phyloP scores from a whole-genome alignment of 2,797 vertebrate species.

The Microctenopoma steveboyesi region DNA sequence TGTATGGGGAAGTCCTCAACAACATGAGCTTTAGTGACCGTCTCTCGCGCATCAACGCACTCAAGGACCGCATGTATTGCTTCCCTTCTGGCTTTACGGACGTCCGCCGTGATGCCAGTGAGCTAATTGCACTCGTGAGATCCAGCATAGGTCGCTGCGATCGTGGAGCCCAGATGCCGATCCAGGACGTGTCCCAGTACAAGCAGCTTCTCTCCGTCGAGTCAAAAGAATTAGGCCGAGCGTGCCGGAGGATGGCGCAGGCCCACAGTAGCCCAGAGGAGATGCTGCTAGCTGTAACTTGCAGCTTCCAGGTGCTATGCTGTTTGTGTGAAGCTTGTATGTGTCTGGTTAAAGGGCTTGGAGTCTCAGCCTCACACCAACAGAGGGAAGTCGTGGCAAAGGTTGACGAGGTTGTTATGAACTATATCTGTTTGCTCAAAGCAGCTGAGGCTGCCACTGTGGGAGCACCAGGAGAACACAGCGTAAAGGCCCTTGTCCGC shows the following conservation, averaged over 20 bases:
- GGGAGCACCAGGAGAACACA: constrained; percentile 89
- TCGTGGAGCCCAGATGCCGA: constrained; percentile 81
- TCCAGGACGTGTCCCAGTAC: constrained; percentile 91
- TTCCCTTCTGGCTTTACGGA: constrained; percentile 92
- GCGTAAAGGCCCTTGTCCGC: constrained; percentile 91
- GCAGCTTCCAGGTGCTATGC: constrained; percentile 98
- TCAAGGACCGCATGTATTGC: constrained; percentile 91
- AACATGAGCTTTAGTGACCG: constrained; percentile 90
- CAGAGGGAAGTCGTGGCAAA: constrained; percentile 94
- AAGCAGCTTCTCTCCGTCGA: constrained; percentile 95
- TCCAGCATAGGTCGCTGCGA: constrained; percentile 89
- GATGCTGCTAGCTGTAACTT: constrained; percentile 95
- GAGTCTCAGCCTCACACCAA: constrained; percentile 87
- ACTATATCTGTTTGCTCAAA: constrained; percentile 96
- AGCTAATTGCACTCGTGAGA: constrained; percentile 93
- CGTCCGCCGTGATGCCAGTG: constrained; percentile 92
- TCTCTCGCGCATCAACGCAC: constrained; percentile 86
- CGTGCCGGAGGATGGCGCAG: constrained; percentile 94
- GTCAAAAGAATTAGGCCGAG: constrained; percentile 95
- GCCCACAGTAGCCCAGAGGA: constrained; percentile 93
- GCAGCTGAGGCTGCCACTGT: constrained; percentile 92
- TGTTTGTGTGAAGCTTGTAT: constrained; percentile 97
- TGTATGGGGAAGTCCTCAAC: constrained; percentile 84
- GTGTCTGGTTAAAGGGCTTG: constrained; percentile 93
- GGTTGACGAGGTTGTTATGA: constrained; percentile 96